These are phyloP conservation scores for Notodonta dromedarius DNA, from an alignment of 2,888 invertebrate genomes.

Conservation along the genomic window DNA sequence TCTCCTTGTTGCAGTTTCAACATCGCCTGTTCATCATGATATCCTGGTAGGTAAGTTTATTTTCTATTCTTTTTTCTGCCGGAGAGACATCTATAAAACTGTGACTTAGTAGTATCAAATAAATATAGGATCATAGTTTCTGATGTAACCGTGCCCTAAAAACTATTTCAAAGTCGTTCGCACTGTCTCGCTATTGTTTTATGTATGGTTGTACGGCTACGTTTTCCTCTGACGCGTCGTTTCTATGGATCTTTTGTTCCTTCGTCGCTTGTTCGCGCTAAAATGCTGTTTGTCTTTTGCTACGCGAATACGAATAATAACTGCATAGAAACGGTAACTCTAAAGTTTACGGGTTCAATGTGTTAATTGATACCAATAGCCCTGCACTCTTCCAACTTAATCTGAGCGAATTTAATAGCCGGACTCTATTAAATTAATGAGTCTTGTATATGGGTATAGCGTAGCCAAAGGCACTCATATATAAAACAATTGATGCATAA, in stretches of 20 bases:
- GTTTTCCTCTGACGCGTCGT: conserved; percentile 31
- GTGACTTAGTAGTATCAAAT: background rate
- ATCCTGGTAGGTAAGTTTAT: no score
- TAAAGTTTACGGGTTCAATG: conserved; percentile 9
- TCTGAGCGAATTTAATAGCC: no score
- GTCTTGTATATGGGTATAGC: no score
- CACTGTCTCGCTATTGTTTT: conserved; percentile 16
- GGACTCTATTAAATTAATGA: no score
- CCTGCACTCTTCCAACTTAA: no score
- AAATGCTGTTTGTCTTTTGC: conserved; percentile 44
- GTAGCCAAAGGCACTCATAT: no score
- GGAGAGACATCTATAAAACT: background rate
- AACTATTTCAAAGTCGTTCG: conserved; percentile 25
- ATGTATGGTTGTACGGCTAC: conserved; percentile 22
- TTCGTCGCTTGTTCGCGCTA: conserved; percentile 26
- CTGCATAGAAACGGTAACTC: conserved; percentile 12
- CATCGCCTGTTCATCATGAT: no score
- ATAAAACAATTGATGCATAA: no score
- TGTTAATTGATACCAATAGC: no score
- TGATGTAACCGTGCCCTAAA: conserved; percentile 14
- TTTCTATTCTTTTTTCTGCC: no score
- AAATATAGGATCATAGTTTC: background rate
- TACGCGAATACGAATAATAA: conserved; percentile 23
- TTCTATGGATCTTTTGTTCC: conserved; percentile 38
- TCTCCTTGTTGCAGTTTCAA: no score